Base-by-base conservation (phyloP, 2,113 vertebrate genomes). In the Egretta garzetta region DNA sequence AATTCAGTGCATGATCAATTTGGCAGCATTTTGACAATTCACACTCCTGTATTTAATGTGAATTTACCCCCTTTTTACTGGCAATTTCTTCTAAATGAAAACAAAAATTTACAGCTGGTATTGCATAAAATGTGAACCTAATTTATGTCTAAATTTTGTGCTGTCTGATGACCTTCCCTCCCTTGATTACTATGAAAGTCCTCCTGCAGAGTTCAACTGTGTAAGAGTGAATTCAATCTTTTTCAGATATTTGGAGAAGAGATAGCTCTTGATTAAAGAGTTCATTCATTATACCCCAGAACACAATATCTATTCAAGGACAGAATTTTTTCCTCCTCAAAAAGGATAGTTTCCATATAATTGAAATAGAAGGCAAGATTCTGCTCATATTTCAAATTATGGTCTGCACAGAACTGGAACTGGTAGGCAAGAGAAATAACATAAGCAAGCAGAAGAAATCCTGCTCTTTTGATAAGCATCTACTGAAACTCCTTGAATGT, bases 71-170 rank as follows among this genome's bases (percentile, higher is more conserved):
- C 20, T 79, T 80, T 95, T 56, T 79, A 67, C 59, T 41, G 16
- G 10, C 21, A 74, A 64, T 76, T 93, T 68, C 53, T 80, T 77
- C 59, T 91, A 70, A 94, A 68, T 71, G 37, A 92, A 70, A 93
- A 12, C 32, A 88, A 66, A 77, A 10, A 50, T 80, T 83, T 88
- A 58, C 56, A 73, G 75, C 20, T 22, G 18, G 3, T 53, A 53
- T 90, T 76, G 71, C 15, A 64, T 79, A 59, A 75, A 92, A 96
- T 43, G 14, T 68, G 14, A 73, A 66, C 21, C 24, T 60, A 82
- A 93, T 87, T 43, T 83, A 60, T 50, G 33, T 68, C 72, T 95
- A 76, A 84, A 85, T 95, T 95, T 95, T 72, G 16, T 49, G 8
- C 32, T 50, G 6, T 60, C 50, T 77, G 32, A 88, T 93, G 49